phyloP scores from a whole-genome alignment of 2,113 vertebrate species.

The Strigops habroptila region DNA sequence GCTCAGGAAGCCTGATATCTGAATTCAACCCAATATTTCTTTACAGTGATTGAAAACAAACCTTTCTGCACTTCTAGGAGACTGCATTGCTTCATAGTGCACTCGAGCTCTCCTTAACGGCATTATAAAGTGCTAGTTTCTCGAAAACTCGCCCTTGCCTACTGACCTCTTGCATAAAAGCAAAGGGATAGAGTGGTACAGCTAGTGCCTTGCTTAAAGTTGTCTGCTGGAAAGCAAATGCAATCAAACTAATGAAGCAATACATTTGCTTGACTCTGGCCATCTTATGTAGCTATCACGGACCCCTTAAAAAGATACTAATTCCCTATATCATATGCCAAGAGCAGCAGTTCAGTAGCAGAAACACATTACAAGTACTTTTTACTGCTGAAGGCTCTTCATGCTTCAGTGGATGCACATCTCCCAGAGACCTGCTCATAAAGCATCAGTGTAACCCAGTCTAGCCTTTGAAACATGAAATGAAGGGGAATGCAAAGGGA shows the following conservation, averaged over 20 bases:
- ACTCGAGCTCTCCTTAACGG: not conserved
- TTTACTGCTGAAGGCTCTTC: not conserved
- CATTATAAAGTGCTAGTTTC: not conserved
- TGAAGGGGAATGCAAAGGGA: not conserved
- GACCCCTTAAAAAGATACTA: not conserved
- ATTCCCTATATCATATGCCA: not conserved
- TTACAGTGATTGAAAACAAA: not conserved
- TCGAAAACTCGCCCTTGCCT: not conserved
- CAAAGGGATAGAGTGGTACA: not conserved
- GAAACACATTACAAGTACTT: not conserved
- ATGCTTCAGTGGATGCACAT: not conserved
- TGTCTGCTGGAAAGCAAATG: not conserved
- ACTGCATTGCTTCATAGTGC: not conserved
- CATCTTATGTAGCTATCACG: not conserved
- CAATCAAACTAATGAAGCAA: not conserved
- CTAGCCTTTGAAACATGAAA: not conserved
- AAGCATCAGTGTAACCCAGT: not conserved
- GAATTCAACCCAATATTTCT: not conserved
- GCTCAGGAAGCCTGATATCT: not conserved
- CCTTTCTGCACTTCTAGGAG: not conserved
- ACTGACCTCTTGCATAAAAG: not conserved
- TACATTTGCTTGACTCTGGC: not conserved
- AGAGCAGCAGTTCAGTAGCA: not conserved
- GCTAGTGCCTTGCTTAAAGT: not conserved
- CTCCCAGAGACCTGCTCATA: not conserved